These are phyloP conservation scores for Varanus komodoensis DNA, from an alignment of 2,113 vertebrate genomes.

Conservation along the genomic window DNA sequence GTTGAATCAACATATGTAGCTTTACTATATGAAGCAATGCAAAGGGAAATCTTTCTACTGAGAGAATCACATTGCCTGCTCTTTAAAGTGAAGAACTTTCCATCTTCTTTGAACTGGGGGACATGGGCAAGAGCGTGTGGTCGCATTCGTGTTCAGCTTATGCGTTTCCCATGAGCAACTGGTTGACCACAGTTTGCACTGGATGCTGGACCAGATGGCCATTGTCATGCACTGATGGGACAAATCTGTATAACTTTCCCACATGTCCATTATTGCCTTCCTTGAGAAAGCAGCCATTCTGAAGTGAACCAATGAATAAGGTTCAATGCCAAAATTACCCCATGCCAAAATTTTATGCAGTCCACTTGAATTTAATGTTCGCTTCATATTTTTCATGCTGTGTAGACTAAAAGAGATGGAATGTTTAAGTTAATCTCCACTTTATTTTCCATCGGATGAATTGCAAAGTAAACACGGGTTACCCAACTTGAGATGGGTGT, in stretches of 20 bases:
- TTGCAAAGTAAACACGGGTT: slow-evolving; percentile 70
- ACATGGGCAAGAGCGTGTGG: too few relatives aligned
- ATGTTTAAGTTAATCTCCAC: slow-evolving; percentile 54
- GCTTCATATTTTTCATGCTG: not conserved
- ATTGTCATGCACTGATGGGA: not conserved
- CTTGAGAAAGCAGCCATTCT: not conserved
- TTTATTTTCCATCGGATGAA: slow-evolving; percentile 50
- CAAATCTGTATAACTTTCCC: not conserved
- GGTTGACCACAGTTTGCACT: too few relatives aligned
- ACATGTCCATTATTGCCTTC: not conserved
- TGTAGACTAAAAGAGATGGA: slow-evolving; percentile 31
- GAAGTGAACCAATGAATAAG: accelerated
- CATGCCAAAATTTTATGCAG: not conserved
- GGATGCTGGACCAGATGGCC: too few relatives aligned
- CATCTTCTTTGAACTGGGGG: not conserved
- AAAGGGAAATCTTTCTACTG: not conserved
- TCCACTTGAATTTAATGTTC: accelerated
- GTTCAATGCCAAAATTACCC: accelerated
- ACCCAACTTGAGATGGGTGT: slow-evolving; percentile 68
- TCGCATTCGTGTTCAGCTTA: too few relatives aligned
- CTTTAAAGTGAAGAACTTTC: too few relatives aligned
- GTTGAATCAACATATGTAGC: not conserved
- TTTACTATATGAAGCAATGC: not conserved
- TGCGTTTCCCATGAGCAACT: too few relatives aligned
- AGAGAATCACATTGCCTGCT: not conserved